Conservation (phyloP, 2,888 invertebrate species). For the Octodonta nipae region DNA sequence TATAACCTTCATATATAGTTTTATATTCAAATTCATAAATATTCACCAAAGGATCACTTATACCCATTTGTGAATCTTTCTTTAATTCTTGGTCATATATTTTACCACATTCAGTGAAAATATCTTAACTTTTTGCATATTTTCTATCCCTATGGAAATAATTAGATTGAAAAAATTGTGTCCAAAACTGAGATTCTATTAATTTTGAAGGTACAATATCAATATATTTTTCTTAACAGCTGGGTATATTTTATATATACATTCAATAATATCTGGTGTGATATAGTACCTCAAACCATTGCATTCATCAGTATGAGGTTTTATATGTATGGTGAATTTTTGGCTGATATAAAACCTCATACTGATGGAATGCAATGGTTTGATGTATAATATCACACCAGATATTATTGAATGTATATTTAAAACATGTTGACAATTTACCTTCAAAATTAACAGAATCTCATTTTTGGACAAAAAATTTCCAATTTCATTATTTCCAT, state of each 20-base stretch:
- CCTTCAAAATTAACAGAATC: constrained; percentile 88
- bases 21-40: constrained; percentile 68
- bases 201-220: constrained; percentile 93
- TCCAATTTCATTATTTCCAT: constrained; percentile 98
- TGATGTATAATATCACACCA: constrained; percentile 90
- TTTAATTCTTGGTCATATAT: constrained; percentile 75
- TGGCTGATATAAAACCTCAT: constrained; percentile 93
- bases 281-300: constrained; percentile 95
- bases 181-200: constrained; percentile 96
- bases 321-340: too few relatives aligned
- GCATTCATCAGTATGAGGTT: constrained; percentile 91
- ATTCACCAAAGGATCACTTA: constrained; percentile 72
- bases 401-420: constrained; percentile 98
- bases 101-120: constrained; percentile 95
- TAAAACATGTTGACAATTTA: constrained; percentile 91
- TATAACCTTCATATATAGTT: constrained; percentile 52
- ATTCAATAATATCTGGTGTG: constrained; percentile 90
- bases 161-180: constrained; percentile 97
- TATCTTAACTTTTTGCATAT: constrained; percentile 79
- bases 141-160: constrained; percentile 90
- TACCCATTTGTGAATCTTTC: constrained; percentile 62
- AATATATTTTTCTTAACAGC: constrained; percentile 91
- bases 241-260: constrained; percentile 98
- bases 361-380: constrained; percentile 91
- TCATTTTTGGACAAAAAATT: constrained; percentile 99